A percentile compares a stretch with the other conserved stretches of the same genome.
Evolutionary conservation across 2,888 invertebrate genomes (phyloP).

Genomic region (Timema cristinae): DNA sequence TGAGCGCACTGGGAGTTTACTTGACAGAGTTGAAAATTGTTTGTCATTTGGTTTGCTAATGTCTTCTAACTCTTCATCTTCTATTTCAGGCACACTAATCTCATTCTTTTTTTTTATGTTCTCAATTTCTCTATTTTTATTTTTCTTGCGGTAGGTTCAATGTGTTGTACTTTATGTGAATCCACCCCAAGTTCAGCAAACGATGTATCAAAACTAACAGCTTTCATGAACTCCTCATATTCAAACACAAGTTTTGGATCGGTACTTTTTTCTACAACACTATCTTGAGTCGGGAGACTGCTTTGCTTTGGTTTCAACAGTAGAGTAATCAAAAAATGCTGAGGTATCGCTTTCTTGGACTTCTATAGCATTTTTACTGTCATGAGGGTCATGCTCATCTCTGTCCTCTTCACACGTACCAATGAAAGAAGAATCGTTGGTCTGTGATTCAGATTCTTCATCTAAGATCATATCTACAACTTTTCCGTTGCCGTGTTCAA

Average conservation of each 20-base stretch:
- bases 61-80: slow-evolving; percentile 11
- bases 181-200: slow-evolving; percentile 28
- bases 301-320: no score
- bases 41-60: slow-evolving; percentile 15
- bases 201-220: slow-evolving; percentile 45
- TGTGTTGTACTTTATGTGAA: slow-evolving; percentile 1
- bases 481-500: no score
- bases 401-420: no score
- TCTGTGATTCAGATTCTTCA: no score
- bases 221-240: slow-evolving; percentile 58
- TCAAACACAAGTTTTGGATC: slow-evolving; percentile 46
- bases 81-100: neutral
- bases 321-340: no score
- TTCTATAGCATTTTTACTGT: no score
- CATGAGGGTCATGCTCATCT: no score
- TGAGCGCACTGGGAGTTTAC: no score
- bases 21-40: neutral
- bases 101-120: slow-evolving; percentile 5
- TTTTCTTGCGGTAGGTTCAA: neutral
- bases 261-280: slow-evolving; percentile 19
- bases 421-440: no score
- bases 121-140: neutral
- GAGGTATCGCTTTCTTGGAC: no score
- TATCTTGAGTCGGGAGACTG: neutral
- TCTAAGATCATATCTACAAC: no score